phyloP scores from a whole-genome alignment of 2,113 vertebrate genomes.

The Zootoca vivipara region DNA sequence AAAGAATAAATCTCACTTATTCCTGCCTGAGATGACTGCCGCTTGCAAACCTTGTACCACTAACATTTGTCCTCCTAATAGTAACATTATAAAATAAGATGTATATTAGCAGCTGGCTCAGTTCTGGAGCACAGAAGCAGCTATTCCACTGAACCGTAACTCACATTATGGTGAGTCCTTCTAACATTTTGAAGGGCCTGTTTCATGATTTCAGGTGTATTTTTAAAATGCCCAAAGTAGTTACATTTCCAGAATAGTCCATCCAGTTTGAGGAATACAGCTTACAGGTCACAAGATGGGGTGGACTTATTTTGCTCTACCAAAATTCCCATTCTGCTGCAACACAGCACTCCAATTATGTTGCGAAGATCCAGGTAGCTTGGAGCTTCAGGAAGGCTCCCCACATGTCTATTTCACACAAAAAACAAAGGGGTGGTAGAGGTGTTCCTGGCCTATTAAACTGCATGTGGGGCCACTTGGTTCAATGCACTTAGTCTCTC shows the following conservation, averaged over 20 bases:
- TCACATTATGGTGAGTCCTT: not conserved
- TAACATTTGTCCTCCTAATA: conserved; percentile 13
- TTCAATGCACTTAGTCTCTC: too few species aligned
- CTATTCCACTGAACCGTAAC: conserved; percentile 9
- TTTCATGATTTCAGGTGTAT: not conserved
- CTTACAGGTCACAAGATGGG: not conserved
- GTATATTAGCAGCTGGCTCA: not conserved
- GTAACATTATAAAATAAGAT: conserved; percentile 45
- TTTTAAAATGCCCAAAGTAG: not conserved
- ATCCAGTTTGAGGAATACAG: not conserved
- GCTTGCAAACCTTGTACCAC: conserved; percentile 30
- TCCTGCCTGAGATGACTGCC: conserved; percentile 42
- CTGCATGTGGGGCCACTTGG: not conserved
- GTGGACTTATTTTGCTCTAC: not conserved
- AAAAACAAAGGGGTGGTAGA: not conserved
- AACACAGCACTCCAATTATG: not conserved
- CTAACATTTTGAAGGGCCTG: not conserved
- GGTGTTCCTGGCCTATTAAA: not conserved
- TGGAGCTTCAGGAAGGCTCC: not conserved
- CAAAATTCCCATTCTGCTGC: not conserved
- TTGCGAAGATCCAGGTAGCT: not conserved
- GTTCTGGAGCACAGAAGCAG: conserved; percentile 22
- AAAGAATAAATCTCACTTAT: conserved; percentile 47
- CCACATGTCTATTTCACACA: not conserved
- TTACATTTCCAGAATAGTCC: not conserved